Base-by-base conservation (phyloP, 1,140 invertebrate species). In the Anoplolepis gracilipes region DNA sequence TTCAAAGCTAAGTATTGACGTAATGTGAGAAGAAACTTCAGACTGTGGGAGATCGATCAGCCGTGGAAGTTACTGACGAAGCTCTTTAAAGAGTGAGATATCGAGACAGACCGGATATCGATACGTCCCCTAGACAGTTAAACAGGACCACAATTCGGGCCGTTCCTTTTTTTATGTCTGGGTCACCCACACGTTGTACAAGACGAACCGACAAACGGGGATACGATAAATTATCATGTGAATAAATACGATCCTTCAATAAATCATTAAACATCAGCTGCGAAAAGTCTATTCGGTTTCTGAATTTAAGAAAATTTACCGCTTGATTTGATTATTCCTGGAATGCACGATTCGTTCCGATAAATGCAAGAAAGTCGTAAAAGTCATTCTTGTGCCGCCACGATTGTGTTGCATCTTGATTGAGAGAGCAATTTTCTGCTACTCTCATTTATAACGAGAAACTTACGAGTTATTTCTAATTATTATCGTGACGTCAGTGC, bases 51-150 rank as follows among this genome's bases (percentile, higher is more conserved):
- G 53, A 82, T 82, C 78, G 78, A 82, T 82, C 78, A 73, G 78
- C 67, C 65, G 67, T 82, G 67, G 25, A 61, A 73, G 67, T 73
- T 28, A 59, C 77, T 73, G 78, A 59, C 78, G 53, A 72, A 67
- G 65, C 28, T 36, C 77, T 67, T 33, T 42, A 42, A 70, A 33
- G 49, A 82, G 53, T 82, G 61, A 81, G 25, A 72, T 30, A 57
- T 82, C 36, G 49, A 73, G 67, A 25, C 19, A 49, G 67, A 73
- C 78, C 78, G 78, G 78, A 82, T 82, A 82, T 82, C 65, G 78
- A 82, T 82, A 33, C 33, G 49, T 81, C 65, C 55, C 53, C n/a
- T 61, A 53, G 16, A 81, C 53, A 8, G 33, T 59, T 82, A 81
- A 46, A 42, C 77, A 81, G 78, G 78, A 82, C 78, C 78, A 82